These are phyloP conservation scores for Wasmannia auropunctata DNA, from an alignment of 1,140 invertebrate genomes.

Conservation along the genomic window DNA sequence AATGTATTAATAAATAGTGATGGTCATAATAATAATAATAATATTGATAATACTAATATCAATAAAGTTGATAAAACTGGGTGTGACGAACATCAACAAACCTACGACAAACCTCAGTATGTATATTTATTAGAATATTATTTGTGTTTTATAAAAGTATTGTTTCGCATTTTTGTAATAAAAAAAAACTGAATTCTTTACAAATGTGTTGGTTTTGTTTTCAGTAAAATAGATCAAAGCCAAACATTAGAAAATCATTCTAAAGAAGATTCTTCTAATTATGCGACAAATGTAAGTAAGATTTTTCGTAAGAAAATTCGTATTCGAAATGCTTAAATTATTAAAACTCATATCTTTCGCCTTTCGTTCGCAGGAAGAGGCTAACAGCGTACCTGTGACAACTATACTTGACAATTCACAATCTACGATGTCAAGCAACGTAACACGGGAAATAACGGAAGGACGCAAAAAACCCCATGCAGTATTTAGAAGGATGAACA, in stretches of 20 bases:
- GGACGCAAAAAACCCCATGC: constrained; percentile 36
- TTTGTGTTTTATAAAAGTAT: background rate
- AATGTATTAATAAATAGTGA: constrained; percentile 54
- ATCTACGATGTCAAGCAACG: background rate
- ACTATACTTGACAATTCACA: constrained; percentile 41
- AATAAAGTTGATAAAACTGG: constrained; percentile 60
- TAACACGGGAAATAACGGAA: constrained; percentile 13
- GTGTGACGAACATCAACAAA: constrained; percentile 66
- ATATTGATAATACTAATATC: constrained; percentile 48
- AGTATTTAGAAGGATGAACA: constrained; percentile 10
- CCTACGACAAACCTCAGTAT: constrained; percentile 69
- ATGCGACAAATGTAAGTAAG: constrained; percentile 43
- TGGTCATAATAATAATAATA: constrained; percentile 39
- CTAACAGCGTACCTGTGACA: background rate
- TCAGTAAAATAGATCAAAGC: constrained; percentile 35
- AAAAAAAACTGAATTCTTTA: background rate
- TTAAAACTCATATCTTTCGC: background rate
- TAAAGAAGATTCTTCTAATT: constrained; percentile 1
- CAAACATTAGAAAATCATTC: constrained; percentile 49
- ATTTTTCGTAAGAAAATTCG: background rate
- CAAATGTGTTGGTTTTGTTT: background rate
- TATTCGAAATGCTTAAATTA: background rate
- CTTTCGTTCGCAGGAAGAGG: constrained; percentile 24
- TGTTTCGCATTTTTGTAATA: background rate
- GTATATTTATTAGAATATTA: constrained; percentile 16